phyloP scores from a whole-genome alignment of 2,888 invertebrate species.

The Frankliniella intonsa region DNA sequence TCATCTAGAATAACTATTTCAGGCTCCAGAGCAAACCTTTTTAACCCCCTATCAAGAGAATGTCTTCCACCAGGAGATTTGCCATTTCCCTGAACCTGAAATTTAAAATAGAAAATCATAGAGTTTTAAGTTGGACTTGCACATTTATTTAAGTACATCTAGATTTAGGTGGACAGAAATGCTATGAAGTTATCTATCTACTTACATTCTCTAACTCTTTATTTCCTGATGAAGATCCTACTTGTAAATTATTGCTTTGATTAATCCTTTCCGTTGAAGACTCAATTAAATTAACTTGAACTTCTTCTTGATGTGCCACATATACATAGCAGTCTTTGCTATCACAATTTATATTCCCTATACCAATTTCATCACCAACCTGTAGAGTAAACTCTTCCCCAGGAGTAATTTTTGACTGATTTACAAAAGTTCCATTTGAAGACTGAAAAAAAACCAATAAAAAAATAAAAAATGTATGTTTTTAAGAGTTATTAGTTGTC shows the following conservation, averaged over 20 bases:
- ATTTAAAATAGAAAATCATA: background rate
- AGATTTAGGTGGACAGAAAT: too few relatives aligned
- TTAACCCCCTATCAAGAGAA: background rate
- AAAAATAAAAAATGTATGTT: background rate
- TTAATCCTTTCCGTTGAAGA: background rate
- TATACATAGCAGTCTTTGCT: background rate
- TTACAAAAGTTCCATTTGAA: conserved; percentile 13
- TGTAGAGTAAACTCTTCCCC: background rate
- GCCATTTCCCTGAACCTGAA: background rate
- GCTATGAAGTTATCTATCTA: too few relatives aligned
- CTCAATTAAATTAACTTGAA: background rate
- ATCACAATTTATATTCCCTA: background rate
- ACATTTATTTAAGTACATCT: background rate
- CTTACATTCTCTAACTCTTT: background rate
- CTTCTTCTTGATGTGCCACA: background rate
- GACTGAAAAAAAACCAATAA: background rate
- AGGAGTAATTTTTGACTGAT: background rate
- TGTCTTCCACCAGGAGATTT: background rate
- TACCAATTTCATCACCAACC: background rate
- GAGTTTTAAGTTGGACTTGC: background rate
- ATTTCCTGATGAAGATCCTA: background rate
- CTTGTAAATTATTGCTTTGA: too few relatives aligned
- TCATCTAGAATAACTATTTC: background rate
- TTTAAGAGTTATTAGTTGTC: too few relatives aligned
- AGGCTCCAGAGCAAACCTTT: background rate